These are phyloP conservation scores for Medauroidea extradentata DNA, from an alignment of 1,140 invertebrate species.

Conservation along the genomic window DNA sequence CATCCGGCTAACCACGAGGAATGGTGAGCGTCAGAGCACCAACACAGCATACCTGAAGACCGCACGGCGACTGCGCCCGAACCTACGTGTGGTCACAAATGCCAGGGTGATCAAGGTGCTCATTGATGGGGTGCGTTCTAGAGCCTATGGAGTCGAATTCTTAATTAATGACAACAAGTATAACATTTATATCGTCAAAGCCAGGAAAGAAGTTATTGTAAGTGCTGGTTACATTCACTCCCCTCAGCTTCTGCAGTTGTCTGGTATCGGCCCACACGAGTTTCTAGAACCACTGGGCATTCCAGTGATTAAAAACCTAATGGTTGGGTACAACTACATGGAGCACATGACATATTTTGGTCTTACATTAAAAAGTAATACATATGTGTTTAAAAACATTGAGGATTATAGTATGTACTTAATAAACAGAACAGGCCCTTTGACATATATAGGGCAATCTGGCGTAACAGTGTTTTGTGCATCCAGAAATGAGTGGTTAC, in stretches of 20 bases:
- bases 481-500: too few relatives aligned
- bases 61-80: constrained; percentile 50
- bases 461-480: too few relatives aligned
- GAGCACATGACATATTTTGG: constrained; percentile 46
- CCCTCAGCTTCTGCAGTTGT: constrained; percentile 3
- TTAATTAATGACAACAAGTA: not conserved
- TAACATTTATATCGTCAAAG: not conserved
- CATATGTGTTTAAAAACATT: too few relatives aligned
- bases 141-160: not conserved
- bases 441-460: too few relatives aligned
- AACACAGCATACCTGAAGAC: constrained; percentile 52
- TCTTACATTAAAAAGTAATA: too few relatives aligned
- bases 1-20: constrained; percentile 32
- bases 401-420: too few relatives aligned
- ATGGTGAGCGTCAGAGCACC: too few relatives aligned
- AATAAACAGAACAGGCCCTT: too few relatives aligned
- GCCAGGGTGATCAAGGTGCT: constrained; percentile 57
- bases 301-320: constrained; percentile 48
- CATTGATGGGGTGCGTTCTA: not conserved
- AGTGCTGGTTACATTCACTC: constrained; percentile 1
- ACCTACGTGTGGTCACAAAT: too few relatives aligned
- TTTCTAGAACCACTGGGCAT: constrained; percentile 50
- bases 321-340: constrained; percentile 45
- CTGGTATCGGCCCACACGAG: constrained; percentile 53
- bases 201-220: constrained; percentile 5